Percentiles rank a stretch among this genome's conserved stretches.
Conservation (phyloP, 2,113 vertebrate genomes). For the Tyto alba region DNA sequence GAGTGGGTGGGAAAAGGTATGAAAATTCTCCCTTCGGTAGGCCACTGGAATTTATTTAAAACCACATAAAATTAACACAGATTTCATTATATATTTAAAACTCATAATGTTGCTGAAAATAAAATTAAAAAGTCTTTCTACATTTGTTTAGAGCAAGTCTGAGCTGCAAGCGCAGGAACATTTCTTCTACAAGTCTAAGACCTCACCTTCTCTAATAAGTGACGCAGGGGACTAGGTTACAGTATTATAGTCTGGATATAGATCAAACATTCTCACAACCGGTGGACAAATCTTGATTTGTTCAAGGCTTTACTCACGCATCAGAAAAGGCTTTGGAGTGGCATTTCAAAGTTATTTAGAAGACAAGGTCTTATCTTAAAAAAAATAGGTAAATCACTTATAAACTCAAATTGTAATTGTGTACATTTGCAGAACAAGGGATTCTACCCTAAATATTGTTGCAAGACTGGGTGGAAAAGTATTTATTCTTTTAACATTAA, state of each 20-base stretch:
- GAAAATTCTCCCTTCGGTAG: background rate
- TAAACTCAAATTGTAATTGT: background rate
- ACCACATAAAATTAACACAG: background rate
- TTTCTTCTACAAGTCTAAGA: background rate
- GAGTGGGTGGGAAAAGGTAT: rapidly evolving
- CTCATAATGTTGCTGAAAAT: background rate
- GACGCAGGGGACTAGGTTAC: background rate
- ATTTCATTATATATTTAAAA: background rate
- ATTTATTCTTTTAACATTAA: background rate
- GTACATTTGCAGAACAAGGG: background rate
- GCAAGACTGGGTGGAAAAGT: background rate
- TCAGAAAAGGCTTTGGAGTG: background rate
- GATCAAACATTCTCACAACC: background rate
- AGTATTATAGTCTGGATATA: background rate
- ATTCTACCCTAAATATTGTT: background rate
- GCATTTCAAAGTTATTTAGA: background rate
- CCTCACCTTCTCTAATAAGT: background rate
- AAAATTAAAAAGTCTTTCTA: background rate
- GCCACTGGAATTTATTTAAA: background rate
- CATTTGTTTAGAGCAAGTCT: background rate
- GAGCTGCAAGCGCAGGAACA: background rate
- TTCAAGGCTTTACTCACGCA: background rate
- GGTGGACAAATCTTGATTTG: background rate
- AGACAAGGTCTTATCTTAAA: background rate
- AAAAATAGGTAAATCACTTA: background rate